Evolutionary conservation across 1,140 invertebrate genomes (phyloP).

Genomic region (Monomorium pharaonis): DNA sequence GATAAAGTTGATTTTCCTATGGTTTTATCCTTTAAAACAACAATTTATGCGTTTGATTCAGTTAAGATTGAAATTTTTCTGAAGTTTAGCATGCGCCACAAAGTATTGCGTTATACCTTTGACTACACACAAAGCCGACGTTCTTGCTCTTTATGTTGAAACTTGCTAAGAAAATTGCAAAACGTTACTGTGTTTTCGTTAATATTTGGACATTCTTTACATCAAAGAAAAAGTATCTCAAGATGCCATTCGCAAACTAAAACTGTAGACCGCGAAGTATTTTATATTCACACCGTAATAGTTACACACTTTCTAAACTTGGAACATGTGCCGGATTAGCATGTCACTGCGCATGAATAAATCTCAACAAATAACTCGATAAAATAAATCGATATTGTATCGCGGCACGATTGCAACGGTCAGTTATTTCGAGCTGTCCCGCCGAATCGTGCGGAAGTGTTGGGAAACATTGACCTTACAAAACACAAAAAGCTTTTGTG

Average conservation of each 20-base stretch:
- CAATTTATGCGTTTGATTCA: not conserved
- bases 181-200: not conserved
- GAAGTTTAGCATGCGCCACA: not conserved
- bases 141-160: not conserved
- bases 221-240: not conserved
- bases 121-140: not conserved
- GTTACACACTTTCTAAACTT: not conserved
- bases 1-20: not conserved
- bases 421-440: not conserved
- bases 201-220: not conserved
- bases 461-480: slow-evolving; percentile 33
- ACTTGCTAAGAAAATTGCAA: not conserved
- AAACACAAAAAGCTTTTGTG: slow-evolving; percentile 28
- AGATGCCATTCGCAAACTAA: not conserved
- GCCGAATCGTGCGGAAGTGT: not conserved
- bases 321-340: not conserved
- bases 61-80: not conserved
- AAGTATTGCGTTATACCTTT: not conserved
- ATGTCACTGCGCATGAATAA: not conserved
- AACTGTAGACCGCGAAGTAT: not conserved
- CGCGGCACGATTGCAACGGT: not conserved
- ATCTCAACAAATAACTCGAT: not conserved
- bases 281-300: not conserved
- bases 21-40: not conserved
- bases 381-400: not conserved